Base-by-base conservation (phyloP, 2,888 invertebrate genomes). In the Gymnosoma rotundatum region DNA sequence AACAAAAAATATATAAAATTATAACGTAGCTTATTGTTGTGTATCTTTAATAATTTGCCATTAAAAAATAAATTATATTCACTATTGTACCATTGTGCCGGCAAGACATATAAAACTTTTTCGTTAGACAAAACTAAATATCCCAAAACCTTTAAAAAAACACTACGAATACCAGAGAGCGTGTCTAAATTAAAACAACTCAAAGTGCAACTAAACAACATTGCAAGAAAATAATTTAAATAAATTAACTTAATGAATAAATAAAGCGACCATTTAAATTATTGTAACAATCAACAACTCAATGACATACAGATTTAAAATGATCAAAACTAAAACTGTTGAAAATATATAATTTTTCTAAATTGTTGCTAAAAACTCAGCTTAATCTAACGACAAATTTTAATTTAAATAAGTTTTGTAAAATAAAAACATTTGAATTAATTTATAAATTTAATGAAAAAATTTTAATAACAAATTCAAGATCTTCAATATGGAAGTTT, bases 241-340 rank as follows among this genome's bases (percentile, higher is more conserved):
- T 60, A 56, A 78, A 78, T 78, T 63, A 74, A 76, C 50, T 38
- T 73, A 78, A 83, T 80, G 66, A 79, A 75, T 79, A 83, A 80
- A 25, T 25, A 83, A 80, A 83, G 80, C 80, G 76, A 76, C 83
- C 80, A 83, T 83, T 83, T 80, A 83, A 79, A 63, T 76, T 72
- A 80, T 73, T 67, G 32, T 73, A 73, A 80, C 63, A 72, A 75
- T 36, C 64, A 61, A 66, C 72, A 66, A 52, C 48, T 38, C 64
- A 72, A 76, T 52, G 48, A 60, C 16, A 52, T 18, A 52, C n/a
- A 78, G 9, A 67, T 45, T 52, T 6, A 9, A 79, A 25, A 64
- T 78, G 58, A 54, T 60, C 16, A 52, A 69, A 54, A 20, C 54
- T 36, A 45, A 38, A 56, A 66, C 6, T 20, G 36, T 21, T 38